Evolutionary conservation across 2,797 vertebrate genomes (phyloP).

Genomic region (Pelodytes ibericus): DNA sequence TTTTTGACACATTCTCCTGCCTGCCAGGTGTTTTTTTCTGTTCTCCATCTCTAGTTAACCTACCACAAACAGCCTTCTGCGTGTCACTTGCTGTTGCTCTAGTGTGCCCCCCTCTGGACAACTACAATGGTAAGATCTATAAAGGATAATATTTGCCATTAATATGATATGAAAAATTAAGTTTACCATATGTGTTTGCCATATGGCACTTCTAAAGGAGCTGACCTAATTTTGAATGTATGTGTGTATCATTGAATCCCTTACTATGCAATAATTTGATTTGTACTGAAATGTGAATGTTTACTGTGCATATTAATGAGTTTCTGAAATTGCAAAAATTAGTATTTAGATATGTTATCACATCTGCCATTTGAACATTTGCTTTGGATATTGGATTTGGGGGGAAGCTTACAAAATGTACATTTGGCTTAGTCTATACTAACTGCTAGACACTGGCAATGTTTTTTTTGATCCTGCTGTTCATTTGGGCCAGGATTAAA

Average conservation of each 20-base stretch:
- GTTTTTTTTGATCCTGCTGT: background rate
- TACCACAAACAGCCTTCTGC: too few species aligned
- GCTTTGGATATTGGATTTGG: slow-evolving; percentile 10
- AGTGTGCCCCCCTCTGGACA: too few species aligned
- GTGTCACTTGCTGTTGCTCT: too few species aligned
- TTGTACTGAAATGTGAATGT: slow-evolving; percentile 18
- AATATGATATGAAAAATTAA: too few species aligned
- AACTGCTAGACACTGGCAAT: background rate
- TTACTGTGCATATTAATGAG: background rate
- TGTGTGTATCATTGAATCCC: slow-evolving; percentile 2
- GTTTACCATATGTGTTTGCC: too few species aligned
- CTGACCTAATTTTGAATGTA: slow-evolving; percentile 32
- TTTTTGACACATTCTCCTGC: too few species aligned
- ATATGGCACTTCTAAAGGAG: slow-evolving; percentile 6
- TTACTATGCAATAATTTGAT: slow-evolving; percentile 20
- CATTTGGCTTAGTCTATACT: background rate
- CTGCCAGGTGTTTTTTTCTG: too few species aligned
- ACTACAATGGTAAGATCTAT: too few species aligned
- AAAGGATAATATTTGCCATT: too few species aligned
- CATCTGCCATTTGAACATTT: slow-evolving; percentile 14
- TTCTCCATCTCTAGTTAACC: too few species aligned
- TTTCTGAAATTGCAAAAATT: background rate
- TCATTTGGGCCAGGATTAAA: background rate
- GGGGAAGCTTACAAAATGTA: background rate
- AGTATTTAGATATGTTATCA: slow-evolving; percentile 27